phyloP scores from a whole-genome alignment of 2,797 vertebrate species.

The Gouania willdenowi region DNA sequence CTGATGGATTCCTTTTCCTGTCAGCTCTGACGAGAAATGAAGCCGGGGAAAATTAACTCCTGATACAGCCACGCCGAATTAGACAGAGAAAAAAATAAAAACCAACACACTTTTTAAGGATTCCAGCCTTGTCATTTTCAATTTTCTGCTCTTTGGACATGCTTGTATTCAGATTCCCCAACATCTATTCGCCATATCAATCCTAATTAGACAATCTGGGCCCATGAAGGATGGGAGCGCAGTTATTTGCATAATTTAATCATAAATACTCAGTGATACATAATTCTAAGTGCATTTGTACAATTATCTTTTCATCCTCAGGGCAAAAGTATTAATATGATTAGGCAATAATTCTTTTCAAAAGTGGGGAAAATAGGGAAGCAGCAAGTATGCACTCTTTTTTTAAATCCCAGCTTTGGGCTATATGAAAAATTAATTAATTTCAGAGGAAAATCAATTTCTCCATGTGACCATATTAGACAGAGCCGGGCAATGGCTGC shows the following conservation, averaged over 20 bases:
- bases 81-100: conserved; percentile 80
- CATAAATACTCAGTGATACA: conserved; percentile 99
- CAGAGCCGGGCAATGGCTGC: conserved; percentile 87
- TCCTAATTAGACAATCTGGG: conserved; percentile 99
- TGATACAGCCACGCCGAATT: conserved; percentile 83
- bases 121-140: conserved; percentile 99
- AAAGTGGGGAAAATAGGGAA: conserved; percentile 87
- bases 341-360: conserved; percentile 99
- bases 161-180: conserved; percentile 99
- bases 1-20: conserved; percentile 80
- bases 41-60: conserved; percentile 84
- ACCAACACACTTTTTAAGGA: conserved; percentile 97
- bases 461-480: conserved; percentile 99
- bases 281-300: conserved; percentile 99
- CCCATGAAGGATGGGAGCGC: conserved; percentile 95
- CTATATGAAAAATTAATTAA: conserved; percentile 99
- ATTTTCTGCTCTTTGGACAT: conserved; percentile 99
- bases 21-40: conserved; percentile 82
- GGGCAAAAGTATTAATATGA: conserved; percentile 99
- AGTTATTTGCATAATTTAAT: conserved; percentile 99
- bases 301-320: conserved; percentile 99
- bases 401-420: conserved; percentile 99
- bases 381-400: conserved; percentile 97
- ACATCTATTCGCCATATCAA: conserved; percentile 99
- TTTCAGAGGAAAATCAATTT: conserved; percentile 99